phyloP scores from a whole-genome alignment of 2,113 vertebrate species.

The Notothenia coriiceps region DNA sequence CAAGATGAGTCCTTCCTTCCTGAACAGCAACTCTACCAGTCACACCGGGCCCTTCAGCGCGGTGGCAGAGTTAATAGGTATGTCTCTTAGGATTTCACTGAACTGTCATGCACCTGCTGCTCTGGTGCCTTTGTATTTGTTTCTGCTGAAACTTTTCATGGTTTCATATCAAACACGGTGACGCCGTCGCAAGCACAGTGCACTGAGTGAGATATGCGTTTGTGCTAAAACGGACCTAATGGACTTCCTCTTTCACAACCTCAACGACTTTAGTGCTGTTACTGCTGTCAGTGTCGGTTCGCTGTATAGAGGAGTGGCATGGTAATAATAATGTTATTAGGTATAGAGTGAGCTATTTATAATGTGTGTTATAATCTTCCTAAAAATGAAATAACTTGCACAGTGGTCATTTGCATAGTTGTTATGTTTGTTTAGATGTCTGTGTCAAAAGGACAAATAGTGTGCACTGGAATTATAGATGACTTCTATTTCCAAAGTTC shows the following conservation, averaged over 20 bases:
- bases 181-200: slow-evolving; percentile 20
- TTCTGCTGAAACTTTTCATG: neutral
- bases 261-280: neutral
- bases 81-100: rapidly evolving
- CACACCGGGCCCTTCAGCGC: slow-evolving; percentile 89
- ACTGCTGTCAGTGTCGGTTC: neutral
- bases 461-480: neutral
- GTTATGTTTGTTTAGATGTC: neutral
- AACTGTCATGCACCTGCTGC: slow-evolving; percentile 21
- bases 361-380: no score
- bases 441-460: neutral
- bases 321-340: neutral
- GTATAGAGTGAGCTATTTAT: neutral
- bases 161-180: slow-evolving; percentile 16
- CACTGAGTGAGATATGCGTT: slow-evolving; percentile 1
- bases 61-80: slow-evolving; percentile 84
- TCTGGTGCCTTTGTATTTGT: neutral
- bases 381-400: neutral
- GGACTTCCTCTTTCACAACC: slow-evolving; percentile 60
- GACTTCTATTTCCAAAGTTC: neutral
- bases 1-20: slow-evolving; percentile 87
- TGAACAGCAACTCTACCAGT: slow-evolving; percentile 87
- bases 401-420: no score
- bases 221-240: slow-evolving; percentile 10
- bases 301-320: rapidly evolving